A percentile compares a stretch with the other conserved stretches of the same genome.
Conservation (phyloP, 2,888 invertebrate species). For the Apamea anceps region DNA sequence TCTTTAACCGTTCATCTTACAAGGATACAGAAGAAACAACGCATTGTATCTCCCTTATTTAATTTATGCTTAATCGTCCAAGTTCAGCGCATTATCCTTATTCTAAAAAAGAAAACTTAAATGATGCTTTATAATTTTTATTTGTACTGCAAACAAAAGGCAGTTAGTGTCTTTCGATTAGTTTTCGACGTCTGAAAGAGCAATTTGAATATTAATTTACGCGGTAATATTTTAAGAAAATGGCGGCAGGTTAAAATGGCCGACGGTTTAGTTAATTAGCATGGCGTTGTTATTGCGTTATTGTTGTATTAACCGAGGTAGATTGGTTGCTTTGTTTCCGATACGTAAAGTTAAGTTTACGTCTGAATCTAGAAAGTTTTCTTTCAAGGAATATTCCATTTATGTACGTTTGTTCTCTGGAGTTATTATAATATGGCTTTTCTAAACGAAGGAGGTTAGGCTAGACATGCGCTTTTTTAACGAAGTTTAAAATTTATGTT, state of each 20-base stretch:
- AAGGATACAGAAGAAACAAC: not conserved
- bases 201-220: slow-evolving; percentile 84
- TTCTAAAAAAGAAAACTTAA: slow-evolving; percentile 62
- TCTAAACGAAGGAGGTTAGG: slow-evolving; percentile 40
- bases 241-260: slow-evolving; percentile 76
- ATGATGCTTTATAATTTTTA: slow-evolving; percentile 68
- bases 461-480: slow-evolving; percentile 16
- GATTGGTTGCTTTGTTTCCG: slow-evolving; percentile 70
- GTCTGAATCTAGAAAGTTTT: slow-evolving; percentile 62
- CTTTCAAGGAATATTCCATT: slow-evolving; percentile 29
- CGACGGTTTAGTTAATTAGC: slow-evolving; percentile 80
- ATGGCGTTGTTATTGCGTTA: slow-evolving; percentile 73
- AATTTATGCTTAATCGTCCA: not conserved
- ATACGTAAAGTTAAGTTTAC: slow-evolving; percentile 45
- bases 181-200: slow-evolving; percentile 86
- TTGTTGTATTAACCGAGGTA: slow-evolving; percentile 72
- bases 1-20: not conserved
- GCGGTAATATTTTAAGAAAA: slow-evolving; percentile 80
- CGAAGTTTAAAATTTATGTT: slow-evolving; percentile 27
- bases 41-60: slow-evolving; percentile 9
- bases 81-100: slow-evolving; percentile 23
- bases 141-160: slow-evolving; percentile 73
- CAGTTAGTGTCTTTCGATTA: slow-evolving; percentile 79
- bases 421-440: slow-evolving; percentile 22
- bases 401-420: slow-evolving; percentile 10